phyloP scores from a whole-genome alignment of 2,797 vertebrate species.

The Oryzias dopingdopingensis region DNA sequence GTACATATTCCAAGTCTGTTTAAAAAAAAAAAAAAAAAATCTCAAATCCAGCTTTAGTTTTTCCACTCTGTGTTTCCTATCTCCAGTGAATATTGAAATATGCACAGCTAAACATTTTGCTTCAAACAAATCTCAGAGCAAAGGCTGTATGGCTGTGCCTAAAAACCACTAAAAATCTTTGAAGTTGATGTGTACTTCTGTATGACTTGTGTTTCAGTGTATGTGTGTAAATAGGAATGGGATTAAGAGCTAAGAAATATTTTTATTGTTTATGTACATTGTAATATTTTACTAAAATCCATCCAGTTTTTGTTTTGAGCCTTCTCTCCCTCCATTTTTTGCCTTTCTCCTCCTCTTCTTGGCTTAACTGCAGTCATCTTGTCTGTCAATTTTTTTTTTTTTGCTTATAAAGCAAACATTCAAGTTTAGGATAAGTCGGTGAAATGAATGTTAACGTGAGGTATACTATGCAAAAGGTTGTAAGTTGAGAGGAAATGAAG shows the following conservation, averaged over 20 bases:
- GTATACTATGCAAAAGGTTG: slow-evolving; percentile 77
- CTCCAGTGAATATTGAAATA: slow-evolving; percentile 24
- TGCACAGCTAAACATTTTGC: slow-evolving; percentile 29
- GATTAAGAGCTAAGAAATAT: slow-evolving; percentile 49
- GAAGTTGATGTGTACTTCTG: slow-evolving; percentile 56
- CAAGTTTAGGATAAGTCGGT: slow-evolving; percentile 8
- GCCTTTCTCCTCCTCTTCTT: background rate
- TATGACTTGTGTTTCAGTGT: slow-evolving; percentile 55
- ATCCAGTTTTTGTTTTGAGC: slow-evolving; percentile 1
- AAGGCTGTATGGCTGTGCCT: slow-evolving; percentile 29
- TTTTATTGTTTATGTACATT: slow-evolving; percentile 48
- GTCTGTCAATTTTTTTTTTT: background rate
- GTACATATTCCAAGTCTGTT: slow-evolving; percentile 42
- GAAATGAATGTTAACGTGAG: slow-evolving; percentile 10
- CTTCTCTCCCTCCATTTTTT: slow-evolving; percentile 4
- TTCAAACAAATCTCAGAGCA: slow-evolving; percentile 22
- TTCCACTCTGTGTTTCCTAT: slow-evolving; percentile 25
- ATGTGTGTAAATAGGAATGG: slow-evolving; percentile 61
- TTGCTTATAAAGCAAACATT: slow-evolving; percentile 1
- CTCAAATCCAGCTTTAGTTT: slow-evolving; percentile 33
- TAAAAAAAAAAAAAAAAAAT: background rate
- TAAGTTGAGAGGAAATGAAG: slow-evolving; percentile 14
- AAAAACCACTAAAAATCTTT: slow-evolving; percentile 49
- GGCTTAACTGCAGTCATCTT: background rate
- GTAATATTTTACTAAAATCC: slow-evolving; percentile 13